Evolutionary conservation across 1,140 invertebrate genomes (phyloP), one percentile per base, ranked within the genome.

Genomic region (Drosophila sp.): DNA sequence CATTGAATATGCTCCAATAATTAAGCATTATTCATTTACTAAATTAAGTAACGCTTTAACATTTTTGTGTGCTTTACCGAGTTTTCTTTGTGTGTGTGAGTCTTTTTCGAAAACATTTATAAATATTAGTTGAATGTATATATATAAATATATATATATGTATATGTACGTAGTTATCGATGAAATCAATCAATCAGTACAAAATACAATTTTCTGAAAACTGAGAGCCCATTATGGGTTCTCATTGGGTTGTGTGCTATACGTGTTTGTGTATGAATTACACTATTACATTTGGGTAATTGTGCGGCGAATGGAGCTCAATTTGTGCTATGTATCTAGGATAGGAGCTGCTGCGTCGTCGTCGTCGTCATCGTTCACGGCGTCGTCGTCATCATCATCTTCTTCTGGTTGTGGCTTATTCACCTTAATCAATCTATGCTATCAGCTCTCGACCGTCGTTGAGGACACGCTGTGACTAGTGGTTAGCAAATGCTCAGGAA

Each of bases 401-500:
- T 38, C 35, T 10, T 38, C 35, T 73, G 62, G 76, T 76, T n/a
- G 54, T 35, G 66, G 75, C 33, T 27, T 62, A 57, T 61, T 83
- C 68, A 67, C 60, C 7, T 50, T 27, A 41, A 41, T 50, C 44
- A 75, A 60, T 77, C 66, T 91, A 72, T 91, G 84, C 90, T 92
- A 93, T 94, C 93, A 94, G 93, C 93, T 94, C 85, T 93, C 93
- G 73, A 90, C 85, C 57, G 87, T 87, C 44, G 92, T 92, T 68
- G 92, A 79, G 79, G 90, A 87, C 68, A 83, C 90, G 79, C 90
- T 90, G 83, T 94, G 93, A 70, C 93, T 92, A 80, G 95, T 92
- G 74, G 95, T 94, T 90, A 95, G 92, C 85, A 96, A 93, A 92
- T 96, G 94, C 82, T 96, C 95, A 62, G 95, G 95, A 69, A 96